Base-by-base conservation (phyloP, 2,888 invertebrate genomes). In the Silvanus unidentatus region DNA sequence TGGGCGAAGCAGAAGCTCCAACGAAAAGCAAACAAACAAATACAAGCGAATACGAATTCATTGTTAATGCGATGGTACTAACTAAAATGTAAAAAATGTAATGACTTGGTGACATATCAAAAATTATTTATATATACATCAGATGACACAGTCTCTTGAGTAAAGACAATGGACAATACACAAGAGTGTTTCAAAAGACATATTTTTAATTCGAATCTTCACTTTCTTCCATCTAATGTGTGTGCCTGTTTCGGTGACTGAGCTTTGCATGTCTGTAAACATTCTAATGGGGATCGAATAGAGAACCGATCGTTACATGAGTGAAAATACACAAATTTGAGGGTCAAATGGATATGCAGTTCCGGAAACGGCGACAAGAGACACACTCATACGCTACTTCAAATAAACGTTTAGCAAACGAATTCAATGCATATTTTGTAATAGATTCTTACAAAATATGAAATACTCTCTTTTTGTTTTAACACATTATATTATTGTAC, bases 111-210 rank as follows among this genome's bases (percentile, higher is more conserved):
- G 22, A 22, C 22, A 41, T n/a, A 29, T n/a, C 29, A 15, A 5
- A 5, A 5, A 32, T 37, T 16, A 45, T 49, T 47, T 54, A 48
- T 58, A 53, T 68, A 68, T 55, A 52, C 57, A 52, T 58, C 49
- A 58, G 45, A 53, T 60, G 68, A 66, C 60, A 69, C 69, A 68
- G 54, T 57, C 53, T 45, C 60, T 58, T 67, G 52, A 45, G 12
- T 52, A 58, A 42, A 54, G 58, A 60, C 65, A 64, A 62, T 63
- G 60, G 53, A 70, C 69, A 71, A 70, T 68, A 50, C 46, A 48
- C 40, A 52, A 16, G n/a, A n/a, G 6, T 32, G 14, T 37, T 37
- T 37, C 37, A 32, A 22, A 22, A 22, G 3, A 37, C 14, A 37
- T 16, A 61, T 61, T 51, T 51, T 51, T 52, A 51, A 53, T 54